Evolutionary conservation across 2,888 invertebrate genomes (phyloP).

Genomic region (Cartodere bifasciata): DNA sequence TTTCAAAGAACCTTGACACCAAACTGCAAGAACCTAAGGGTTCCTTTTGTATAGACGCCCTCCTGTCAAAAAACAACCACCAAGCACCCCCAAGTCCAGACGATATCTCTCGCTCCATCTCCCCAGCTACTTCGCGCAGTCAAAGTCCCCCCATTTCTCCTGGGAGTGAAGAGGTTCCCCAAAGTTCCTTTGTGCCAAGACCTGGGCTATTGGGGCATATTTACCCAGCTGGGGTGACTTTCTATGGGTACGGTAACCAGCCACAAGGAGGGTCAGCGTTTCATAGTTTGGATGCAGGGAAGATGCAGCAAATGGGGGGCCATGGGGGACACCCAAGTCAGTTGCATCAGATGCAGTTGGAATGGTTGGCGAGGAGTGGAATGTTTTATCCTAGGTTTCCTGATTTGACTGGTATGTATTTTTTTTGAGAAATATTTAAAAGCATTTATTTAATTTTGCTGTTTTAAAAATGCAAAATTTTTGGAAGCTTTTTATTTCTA

Average conservation of each 20-base stretch:
- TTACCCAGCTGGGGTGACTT: slow-evolving; percentile 21
- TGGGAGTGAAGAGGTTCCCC: slow-evolving; percentile 60
- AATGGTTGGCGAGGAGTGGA: slow-evolving; percentile 83
- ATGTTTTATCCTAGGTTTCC: slow-evolving; percentile 85
- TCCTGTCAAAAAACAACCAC: slow-evolving; percentile 46
- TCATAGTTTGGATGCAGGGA: slow-evolving; percentile 38
- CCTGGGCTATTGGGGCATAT: slow-evolving; percentile 43
- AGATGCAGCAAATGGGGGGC: slow-evolving; percentile 37
- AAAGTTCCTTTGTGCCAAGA: slow-evolving; percentile 42
- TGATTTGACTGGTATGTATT: slow-evolving; percentile 61
- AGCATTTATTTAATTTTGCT: not conserved
- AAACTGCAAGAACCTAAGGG: slow-evolving; percentile 36
- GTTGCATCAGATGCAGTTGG: slow-evolving; percentile 70
- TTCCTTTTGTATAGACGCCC: slow-evolving; percentile 84
- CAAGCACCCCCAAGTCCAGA: slow-evolving; percentile 28
- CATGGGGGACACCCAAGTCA: slow-evolving; percentile 38
- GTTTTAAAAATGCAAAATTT: not conserved
- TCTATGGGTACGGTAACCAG: slow-evolving; percentile 37
- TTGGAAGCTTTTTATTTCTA: too few species aligned
- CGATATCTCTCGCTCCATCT: slow-evolving; percentile 31
- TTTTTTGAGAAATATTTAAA: slow-evolving; percentile 4
- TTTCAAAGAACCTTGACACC: slow-evolving; percentile 32
- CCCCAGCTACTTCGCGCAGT: slow-evolving; percentile 45
- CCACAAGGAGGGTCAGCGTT: slow-evolving; percentile 43
- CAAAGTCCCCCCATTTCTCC: slow-evolving; percentile 78